phyloP scores from a whole-genome alignment of 2,888 invertebrate genomes.

The Encarsia formosa region DNA sequence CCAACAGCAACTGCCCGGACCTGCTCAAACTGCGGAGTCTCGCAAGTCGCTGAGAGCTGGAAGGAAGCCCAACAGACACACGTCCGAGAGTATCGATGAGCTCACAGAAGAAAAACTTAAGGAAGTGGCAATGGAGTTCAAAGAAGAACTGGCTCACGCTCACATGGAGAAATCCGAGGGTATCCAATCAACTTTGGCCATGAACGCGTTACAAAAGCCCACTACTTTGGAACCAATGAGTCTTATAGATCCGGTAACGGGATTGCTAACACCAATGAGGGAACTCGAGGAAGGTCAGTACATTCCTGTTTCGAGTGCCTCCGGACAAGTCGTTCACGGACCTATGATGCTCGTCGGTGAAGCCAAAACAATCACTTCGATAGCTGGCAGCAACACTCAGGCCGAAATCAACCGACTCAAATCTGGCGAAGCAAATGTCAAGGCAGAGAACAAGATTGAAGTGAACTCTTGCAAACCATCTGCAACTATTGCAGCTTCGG shows the following conservation, averaged over 20 bases:
- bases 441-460: conserved; percentile 28
- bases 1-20: conserved; percentile 28
- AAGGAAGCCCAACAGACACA: conserved; percentile 61
- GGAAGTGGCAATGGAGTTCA: neutral
- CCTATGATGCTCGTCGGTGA: conserved; percentile 34
- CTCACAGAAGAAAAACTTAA: conserved; percentile 59
- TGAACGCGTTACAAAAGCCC: conserved; percentile 34
- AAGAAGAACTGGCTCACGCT: conserved; percentile 33
- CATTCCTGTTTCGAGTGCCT: conserved; percentile 55
- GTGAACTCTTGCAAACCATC: conserved; percentile 38
- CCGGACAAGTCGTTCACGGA: conserved; percentile 34
- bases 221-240: conserved; percentile 58
- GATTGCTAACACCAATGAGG: conserved; percentile 65
- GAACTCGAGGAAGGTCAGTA: conserved; percentile 69
- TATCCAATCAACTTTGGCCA: conserved; percentile 21
- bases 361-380: conserved; percentile 26
- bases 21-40: conserved; percentile 33
- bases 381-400: conserved; percentile 13
- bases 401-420: conserved; percentile 19
- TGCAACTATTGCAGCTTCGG: neutral
- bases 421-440: conserved; percentile 30
- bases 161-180: conserved; percentile 33
- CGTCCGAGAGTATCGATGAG: conserved; percentile 63
- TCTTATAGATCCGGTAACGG: conserved; percentile 72
- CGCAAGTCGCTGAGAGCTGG: conserved; percentile 65